These are phyloP conservation scores for Gadopsis bispinosus DNA, from an alignment of 2,797 vertebrate genomes.

Conservation along the genomic window DNA sequence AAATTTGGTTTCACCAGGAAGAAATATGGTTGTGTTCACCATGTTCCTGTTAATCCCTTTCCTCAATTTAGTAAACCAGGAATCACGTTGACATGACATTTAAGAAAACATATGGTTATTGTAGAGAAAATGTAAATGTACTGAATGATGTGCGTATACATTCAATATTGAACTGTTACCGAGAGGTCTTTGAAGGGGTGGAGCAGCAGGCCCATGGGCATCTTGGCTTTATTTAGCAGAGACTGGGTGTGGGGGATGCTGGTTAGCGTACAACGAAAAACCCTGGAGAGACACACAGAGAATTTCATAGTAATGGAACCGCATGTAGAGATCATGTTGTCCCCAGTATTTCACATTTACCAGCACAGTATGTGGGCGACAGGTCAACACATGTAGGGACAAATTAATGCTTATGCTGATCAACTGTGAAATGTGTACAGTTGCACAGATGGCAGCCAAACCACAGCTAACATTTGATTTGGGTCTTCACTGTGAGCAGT, in stretches of 20 bases:
- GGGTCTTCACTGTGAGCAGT: neutral
- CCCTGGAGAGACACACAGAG: constrained; percentile 80
- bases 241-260: constrained; percentile 97
- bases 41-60: neutral
- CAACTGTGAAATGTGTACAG: neutral
- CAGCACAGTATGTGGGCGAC: neutral
- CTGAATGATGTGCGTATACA: neutral
- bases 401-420: neutral
- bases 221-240: constrained; percentile 97
- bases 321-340: neutral
- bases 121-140: neutral
- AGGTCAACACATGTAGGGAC: neutral
- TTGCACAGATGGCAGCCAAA: neutral
- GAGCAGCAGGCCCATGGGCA: constrained; percentile 95
- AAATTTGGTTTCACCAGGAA: neutral
- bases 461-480: neutral
- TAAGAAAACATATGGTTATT: neutral
- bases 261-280: constrained; percentile 94
- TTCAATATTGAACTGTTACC: constrained; percentile 81
- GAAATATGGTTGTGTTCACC: neutral
- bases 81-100: neutral
- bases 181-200: constrained; percentile 98
- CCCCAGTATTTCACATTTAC: neutral
- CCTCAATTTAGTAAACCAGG: neutral
- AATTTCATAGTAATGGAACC: neutral